Base-by-base conservation (phyloP, 2,113 vertebrate species). In the Peromyscus californicus region DNA sequence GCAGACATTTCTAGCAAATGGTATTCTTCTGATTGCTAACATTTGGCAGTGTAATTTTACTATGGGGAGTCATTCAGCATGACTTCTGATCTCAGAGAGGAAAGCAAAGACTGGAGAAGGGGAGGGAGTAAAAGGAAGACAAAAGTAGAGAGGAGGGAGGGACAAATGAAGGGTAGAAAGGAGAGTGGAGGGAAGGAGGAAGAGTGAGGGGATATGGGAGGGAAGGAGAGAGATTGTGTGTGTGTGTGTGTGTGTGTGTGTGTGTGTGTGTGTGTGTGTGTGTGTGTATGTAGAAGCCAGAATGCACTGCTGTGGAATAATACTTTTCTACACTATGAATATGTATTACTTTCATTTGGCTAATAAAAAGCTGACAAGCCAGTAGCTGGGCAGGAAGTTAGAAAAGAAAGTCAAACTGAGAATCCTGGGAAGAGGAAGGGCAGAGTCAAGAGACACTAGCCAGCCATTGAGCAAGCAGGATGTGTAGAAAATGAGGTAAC, bases 131-230 rank as follows among this genome's bases (percentile, higher is more conserved):
- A 4, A 82, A 17, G 33, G 5, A 36, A 16, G 67, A 45, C 7
- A 3, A 26, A 42, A 7, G n/a, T 15, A 5, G 15, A 85, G 3
- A 39, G 12, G 24, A 1, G 16, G 5, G 36, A n/a, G 22, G 9
- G 21, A 48, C 1, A 2, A 2, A 39, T 2, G 26, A 61, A 22
- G 8, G 57, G 16, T 10, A 15, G 42, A 13, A 54, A 57, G 1
- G 5, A 79, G 21, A 72, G 8, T 1, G 51, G 21, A 57, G 31
- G 1, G 9, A 12, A 39, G 39, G 4, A 19, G 17, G 9, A 5
- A 63, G 7, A 3, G 11, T 24, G 12, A 45, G 16, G 1, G 2
- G 15, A 2, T 0, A 9, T 10, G 2, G 29, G 79, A 22, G 29
- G 19, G 17, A 69, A 4, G 3, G 21, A 51, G 17, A 15, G 3